These are phyloP conservation scores for Helicoverpa armigera DNA, from an alignment of 1,140 invertebrate species.

Conservation along the genomic window DNA sequence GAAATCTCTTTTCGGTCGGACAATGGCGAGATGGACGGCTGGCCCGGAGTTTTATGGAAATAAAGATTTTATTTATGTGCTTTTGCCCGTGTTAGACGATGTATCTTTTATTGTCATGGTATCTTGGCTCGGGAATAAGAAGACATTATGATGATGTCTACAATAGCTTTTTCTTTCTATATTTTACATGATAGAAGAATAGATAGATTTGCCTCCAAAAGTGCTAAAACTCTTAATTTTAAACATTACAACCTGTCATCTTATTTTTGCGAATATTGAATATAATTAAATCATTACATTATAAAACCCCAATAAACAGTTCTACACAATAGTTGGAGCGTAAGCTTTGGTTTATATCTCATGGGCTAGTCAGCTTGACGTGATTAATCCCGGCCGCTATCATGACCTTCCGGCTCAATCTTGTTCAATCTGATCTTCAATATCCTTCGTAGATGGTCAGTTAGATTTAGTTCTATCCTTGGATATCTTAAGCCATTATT, in stretches of 20 bases:
- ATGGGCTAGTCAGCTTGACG: background rate
- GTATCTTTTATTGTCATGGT: background rate
- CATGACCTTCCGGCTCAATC: conserved; percentile 28
- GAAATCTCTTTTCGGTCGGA: conserved; percentile 21
- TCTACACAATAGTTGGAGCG: too few relatives aligned
- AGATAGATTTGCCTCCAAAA: too few relatives aligned
- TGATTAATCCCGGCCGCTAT: conserved; percentile 22
- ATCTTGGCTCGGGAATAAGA: too few relatives aligned
- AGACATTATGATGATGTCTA: too few relatives aligned
- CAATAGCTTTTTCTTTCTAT: too few relatives aligned
- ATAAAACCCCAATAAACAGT: too few relatives aligned
- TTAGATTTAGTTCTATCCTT: background rate
- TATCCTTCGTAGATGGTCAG: conserved; percentile 15
- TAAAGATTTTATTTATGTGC: background rate
- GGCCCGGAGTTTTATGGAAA: conserved; percentile 1
- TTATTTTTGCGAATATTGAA: too few relatives aligned
- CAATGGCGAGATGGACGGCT: background rate
- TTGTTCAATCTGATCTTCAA: conserved; percentile 7
- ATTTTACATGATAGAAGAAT: too few relatives aligned
- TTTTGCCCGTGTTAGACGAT: background rate
- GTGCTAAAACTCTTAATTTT: too few relatives aligned
- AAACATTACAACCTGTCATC: too few relatives aligned
- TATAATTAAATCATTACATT: too few relatives aligned
- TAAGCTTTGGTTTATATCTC: background rate
- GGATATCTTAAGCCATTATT: background rate